Evolutionary conservation across 2,888 invertebrate species (phyloP), one percentile per base, ranked within the genome.

Genomic region (Caradrina kadenii): DNA sequence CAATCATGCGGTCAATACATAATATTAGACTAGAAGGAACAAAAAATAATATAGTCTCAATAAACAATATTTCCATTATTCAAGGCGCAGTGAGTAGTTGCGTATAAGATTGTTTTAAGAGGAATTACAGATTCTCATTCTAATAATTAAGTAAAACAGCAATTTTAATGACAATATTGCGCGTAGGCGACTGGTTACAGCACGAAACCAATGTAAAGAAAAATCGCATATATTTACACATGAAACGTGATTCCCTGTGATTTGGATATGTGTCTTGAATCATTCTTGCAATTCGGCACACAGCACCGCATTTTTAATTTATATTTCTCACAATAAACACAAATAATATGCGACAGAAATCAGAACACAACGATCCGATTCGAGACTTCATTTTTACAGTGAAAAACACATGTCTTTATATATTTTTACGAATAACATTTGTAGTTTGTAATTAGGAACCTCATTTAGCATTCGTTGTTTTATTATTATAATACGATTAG

Each of bases 231-330:
- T 26, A 93, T 93, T 93, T 89, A 95, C 95, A 89, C 83, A 75
- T 95, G 94, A 84, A 93, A 94, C 0, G 94, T 93, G 56, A 94
- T 92, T 65, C 94, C 94, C 56, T 93, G 91, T 0, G 90, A 91
- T 74, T 93, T 93, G 1, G 92, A 90, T 21, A 87, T 86, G 67
- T 86, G 83, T 80, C 89, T 89, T 0, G 94, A 91, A 71, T 93
- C 93, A 89, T 94, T 94, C 73, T 90, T 93, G 80, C 95, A 95
- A 7, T 84, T 87, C 6, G 90, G 86, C 17, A 93, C 94, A 73
- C 92, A 92, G 69, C 95, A 95, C 76, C 91, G 87, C 95, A 95
- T 95, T 85, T 82, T 92, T 35, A 7, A 49, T 19, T 22, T 21
- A 8, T 59, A 63, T 69, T 68, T 76, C 66, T 39, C 66, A 69